Evolutionary conservation across 1,140 invertebrate genomes (phyloP), one percentile per base, ranked within the genome.

Genomic region (Heliconius eleuchia): DNA sequence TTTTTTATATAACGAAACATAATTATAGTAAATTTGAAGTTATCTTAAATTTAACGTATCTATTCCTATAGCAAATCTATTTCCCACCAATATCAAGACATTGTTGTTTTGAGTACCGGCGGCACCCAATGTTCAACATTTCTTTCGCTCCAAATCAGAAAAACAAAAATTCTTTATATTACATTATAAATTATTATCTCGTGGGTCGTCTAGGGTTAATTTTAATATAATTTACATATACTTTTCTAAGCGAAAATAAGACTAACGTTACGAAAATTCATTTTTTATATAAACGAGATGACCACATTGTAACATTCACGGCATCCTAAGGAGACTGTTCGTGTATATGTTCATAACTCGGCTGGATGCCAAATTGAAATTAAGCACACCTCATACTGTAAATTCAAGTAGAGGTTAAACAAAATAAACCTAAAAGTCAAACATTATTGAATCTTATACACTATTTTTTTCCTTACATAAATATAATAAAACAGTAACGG

Each of bases 321-420:
- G 60, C 60, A 66, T 66, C 13, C 60, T 66, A 66, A 66, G 30
- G 60, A 66, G 60, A 27, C 60, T 66, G 60, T 16, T 30, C 23
- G 60, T 57, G 55, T 66, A 30, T 11, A 18, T 73, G 37, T 60
- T 57, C 60, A 66, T 66, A 66, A 30, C 60, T 66, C 60, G 60
- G 60, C 60, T 13, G 60, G 27, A 13, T 30, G 60, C 60, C 60
- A 66, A 66, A 66, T 66, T 66, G 60, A 66, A 66, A 66, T 66
- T 66, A 66, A 66, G 23, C 60, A 66, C 60, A 66, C 60, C 60
- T 66, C 60, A 66, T 66, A 66, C 60, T 30, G n/a, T 66, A 66
- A 66, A 66, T 66, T 66, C 23, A 66, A 30, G 60, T 66, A 46
- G 55, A 23, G 9, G 19, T 13, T 66, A 66, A 66, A 66, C 60